phyloP scores from a whole-genome alignment of 1,140 invertebrate species.

The Heliconius nattereri region DNA sequence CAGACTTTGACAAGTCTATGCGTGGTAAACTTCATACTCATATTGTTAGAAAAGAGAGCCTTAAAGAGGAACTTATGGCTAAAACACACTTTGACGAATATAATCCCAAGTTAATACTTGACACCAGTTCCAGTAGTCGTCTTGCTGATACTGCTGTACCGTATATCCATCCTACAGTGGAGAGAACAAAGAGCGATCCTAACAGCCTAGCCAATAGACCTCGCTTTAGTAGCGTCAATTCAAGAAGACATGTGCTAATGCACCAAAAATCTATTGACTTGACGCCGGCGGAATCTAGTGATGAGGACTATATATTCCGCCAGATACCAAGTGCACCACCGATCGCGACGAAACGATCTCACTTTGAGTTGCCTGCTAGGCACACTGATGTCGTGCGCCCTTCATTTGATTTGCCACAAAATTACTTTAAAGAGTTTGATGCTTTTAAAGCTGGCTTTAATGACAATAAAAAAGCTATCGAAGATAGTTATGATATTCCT shows the following conservation, averaged over 20 bases:
- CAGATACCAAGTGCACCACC: conserved; percentile 87
- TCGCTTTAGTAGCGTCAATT: conserved; percentile 85
- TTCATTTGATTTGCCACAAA: conserved; percentile 82
- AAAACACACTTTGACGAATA: conserved; percentile 85
- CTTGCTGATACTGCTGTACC: conserved; percentile 74
- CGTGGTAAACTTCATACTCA: conserved; percentile 81
- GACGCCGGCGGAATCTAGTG: conserved; percentile 90
- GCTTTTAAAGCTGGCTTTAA: conserved; percentile 77
- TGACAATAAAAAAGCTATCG: conserved; percentile 67
- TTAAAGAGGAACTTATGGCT: conserved; percentile 84
- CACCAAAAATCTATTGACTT: conserved; percentile 93
- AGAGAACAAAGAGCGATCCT: conserved; percentile 92
- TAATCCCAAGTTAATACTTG: conserved; percentile 81
- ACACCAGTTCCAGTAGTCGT: conserved; percentile 79
- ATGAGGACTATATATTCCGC: conserved; percentile 88
- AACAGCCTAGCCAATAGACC: conserved; percentile 87
- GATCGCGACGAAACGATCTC: conserved; percentile 84
- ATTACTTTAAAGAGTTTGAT: conserved; percentile 83
- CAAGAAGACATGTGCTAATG: conserved; percentile 88
- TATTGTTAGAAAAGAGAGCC: conserved; percentile 79
- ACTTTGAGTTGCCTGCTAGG: conserved; percentile 84
- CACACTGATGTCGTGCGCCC: conserved; percentile 75
- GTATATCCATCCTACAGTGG: conserved; percentile 86
- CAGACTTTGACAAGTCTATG: conserved; percentile 83
- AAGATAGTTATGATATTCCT: conserved; percentile 87